Base-by-base conservation (phyloP, 1,140 invertebrate species). In the Hypothenemus hampei region DNA sequence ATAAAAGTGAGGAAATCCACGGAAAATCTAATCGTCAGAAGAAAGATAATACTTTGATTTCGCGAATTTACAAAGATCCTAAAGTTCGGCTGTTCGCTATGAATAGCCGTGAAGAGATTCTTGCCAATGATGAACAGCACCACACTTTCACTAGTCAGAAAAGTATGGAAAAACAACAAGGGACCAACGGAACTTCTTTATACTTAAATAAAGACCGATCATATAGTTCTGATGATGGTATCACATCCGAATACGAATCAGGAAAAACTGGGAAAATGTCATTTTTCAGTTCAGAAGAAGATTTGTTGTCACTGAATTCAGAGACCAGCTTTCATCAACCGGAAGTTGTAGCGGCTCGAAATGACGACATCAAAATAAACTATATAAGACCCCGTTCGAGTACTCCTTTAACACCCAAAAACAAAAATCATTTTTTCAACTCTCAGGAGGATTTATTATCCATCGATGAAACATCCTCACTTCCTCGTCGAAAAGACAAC, bases 11-110 rank as follows among this genome's bases (percentile, higher is more conserved):
- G 7, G 35, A 16, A 16, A 2, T 2, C 15, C 2, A 37, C 10
- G 8, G 7, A n/a, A n/a, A 37, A 37, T 6, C 13, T 31, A 31
- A 31, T 31, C 45, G 26, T 6, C 60, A 57, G 13, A 62, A 59
- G 22, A 60, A 52, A 16, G 64, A 66, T 33, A 66, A 66, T 22
- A 66, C 64, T 4, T 45, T 62, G 16, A 66, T 66, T 23, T 62
- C 56, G 3, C 62, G 60, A 33, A 66, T 66, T 26, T 66, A 66
- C 33, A 56, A 54, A 15, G 55, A 66, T 40, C 62, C 62, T 6
- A 55, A 51, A 26, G 64, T 66, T 8, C 51, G 62, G 18, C 59
- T 46, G 15, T 64, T 62, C 33, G 60, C 58, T 15, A 29, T 64
- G n/a, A 35, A 23, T 7, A 66, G 59, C 23, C 53, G 64, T 15